Evolutionary conservation across 1,140 invertebrate genomes (phyloP).

Genomic region (Pristionchus pacificus): DNA sequence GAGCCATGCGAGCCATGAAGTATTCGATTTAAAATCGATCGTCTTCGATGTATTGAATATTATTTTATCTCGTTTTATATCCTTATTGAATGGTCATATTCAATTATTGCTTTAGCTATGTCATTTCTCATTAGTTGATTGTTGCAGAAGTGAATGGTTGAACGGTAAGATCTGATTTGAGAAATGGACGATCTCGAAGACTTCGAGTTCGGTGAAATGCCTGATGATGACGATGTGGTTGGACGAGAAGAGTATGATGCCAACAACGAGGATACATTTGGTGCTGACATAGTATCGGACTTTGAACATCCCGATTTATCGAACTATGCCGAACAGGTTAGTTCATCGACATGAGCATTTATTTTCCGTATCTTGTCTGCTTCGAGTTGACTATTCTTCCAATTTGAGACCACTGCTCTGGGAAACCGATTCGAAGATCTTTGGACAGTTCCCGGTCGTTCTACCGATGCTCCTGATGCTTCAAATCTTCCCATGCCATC

Average conservation of each 20-base stretch:
- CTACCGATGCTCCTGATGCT: conserved; percentile 18
- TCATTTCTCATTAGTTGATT: no score
- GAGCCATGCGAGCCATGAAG: no score
- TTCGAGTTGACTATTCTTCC: neutral
- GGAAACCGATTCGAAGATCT: conserved; percentile 20
- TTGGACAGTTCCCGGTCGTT: conserved; percentile 9
- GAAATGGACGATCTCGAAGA: neutral
- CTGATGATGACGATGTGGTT: neutral
- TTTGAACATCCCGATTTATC: conserved; percentile 18
- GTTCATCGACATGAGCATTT: no score
- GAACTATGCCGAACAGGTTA: conserved; percentile 33
- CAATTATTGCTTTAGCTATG: no score
- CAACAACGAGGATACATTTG: conserved; percentile 36
- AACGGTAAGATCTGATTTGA: no score
- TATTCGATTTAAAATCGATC: no score
- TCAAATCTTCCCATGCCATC: conserved; percentile 22
- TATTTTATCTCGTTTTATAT: no score
- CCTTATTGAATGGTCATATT: no score
- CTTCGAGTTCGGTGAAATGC: neutral
- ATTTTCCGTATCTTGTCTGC: conserved; percentile 3
- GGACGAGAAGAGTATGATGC: conserved; percentile 28
- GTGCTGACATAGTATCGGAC: conserved; percentile 9
- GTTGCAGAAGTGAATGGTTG: no score
- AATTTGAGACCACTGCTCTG: conserved; percentile 25
- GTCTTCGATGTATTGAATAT: no score